phyloP scores from a whole-genome alignment of 2,113 vertebrate species.

The Heterocephalus glaber region DNA sequence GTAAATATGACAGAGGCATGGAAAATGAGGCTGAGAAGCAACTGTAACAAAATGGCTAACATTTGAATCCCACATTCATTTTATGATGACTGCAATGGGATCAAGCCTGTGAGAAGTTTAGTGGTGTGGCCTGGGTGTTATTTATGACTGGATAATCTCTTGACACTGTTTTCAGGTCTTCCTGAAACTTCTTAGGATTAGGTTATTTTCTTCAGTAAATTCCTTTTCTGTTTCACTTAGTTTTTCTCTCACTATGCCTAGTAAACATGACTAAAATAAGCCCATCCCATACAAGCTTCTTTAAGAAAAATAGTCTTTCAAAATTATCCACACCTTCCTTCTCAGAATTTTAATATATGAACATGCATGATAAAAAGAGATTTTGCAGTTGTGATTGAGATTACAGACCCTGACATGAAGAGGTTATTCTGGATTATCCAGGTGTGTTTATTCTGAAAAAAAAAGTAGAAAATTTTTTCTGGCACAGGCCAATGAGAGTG shows the following conservation, averaged over 20 bases:
- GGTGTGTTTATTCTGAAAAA: background rate
- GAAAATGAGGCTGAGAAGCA: background rate
- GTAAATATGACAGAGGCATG: background rate
- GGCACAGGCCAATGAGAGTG: background rate
- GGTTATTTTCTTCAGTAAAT: background rate
- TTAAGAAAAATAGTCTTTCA: background rate
- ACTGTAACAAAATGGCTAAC: background rate
- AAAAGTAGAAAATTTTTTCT: background rate
- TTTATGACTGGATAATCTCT: background rate
- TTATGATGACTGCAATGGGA: accelerated
- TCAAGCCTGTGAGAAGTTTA: background rate
- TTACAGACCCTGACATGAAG: background rate
- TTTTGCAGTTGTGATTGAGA: background rate
- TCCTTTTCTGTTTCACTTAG: background rate
- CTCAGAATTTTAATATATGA: background rate
- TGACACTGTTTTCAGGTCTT: background rate
- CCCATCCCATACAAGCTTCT: background rate
- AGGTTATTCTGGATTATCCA: background rate
- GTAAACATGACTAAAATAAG: background rate
- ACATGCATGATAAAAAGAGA: background rate
- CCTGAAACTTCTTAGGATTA: background rate
- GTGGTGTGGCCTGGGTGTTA: background rate
- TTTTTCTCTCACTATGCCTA: background rate
- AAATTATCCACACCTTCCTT: background rate
- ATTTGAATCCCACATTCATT: background rate